phyloP scores from a whole-genome alignment of 2,888 invertebrate genomes.

The Diaperis boleti region DNA sequence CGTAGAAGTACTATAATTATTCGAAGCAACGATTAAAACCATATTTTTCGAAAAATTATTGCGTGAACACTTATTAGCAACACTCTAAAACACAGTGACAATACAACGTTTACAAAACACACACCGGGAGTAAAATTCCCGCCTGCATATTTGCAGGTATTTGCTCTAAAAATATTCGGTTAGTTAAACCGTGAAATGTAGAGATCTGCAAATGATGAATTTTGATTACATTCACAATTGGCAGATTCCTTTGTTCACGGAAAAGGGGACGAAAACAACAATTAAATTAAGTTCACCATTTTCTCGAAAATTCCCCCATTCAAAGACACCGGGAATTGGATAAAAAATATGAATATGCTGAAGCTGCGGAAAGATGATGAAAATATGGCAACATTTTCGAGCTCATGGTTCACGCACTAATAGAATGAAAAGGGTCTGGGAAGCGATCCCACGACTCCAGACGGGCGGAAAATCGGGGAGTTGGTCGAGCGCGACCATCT shows the following conservation, averaged over 20 bases:
- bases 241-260: constrained; percentile 27
- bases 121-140: constrained; percentile 2
- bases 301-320: neutral
- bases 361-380: constrained; percentile 39
- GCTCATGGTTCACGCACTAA: constrained; percentile 55
- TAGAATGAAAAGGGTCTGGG: constrained; percentile 57
- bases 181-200: constrained; percentile 16
- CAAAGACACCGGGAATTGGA: constrained; percentile 15
- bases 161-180: constrained; percentile 6
- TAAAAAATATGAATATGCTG: constrained; percentile 45
- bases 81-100: constrained; percentile 1
- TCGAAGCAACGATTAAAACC: too few relatives aligned
- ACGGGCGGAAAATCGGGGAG: constrained; percentile 45
- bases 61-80: neutral
- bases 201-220: constrained; percentile 29
- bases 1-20: too few relatives aligned
- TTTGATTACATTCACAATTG: constrained; percentile 26
- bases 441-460: constrained; percentile 39
- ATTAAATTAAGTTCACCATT: constrained; percentile 29
- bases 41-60: too few relatives aligned
- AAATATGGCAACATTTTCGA: constrained; percentile 40
- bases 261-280: constrained; percentile 22
- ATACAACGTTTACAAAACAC: neutral
- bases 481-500: constrained; percentile 45
- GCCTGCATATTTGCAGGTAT: neutral